Evolutionary conservation across 2,797 vertebrate species (phyloP).

Genomic region (Myotis vivesi): DNA sequence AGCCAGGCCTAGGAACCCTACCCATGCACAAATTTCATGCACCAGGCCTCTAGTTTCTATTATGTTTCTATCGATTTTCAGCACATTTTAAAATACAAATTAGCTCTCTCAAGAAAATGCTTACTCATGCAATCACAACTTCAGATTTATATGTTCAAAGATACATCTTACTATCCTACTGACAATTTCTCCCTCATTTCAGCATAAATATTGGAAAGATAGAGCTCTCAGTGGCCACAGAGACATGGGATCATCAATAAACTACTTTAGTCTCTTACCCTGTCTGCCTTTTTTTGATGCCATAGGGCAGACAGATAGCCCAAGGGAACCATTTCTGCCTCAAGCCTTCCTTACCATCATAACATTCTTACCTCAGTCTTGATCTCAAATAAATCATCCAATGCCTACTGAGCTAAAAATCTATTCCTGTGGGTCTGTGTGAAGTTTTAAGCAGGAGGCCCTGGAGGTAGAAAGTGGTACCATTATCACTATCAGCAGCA

Average conservation of each 20-base stretch:
- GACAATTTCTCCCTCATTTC: background rate
- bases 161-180: background rate
- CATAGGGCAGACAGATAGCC: background rate
- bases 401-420: background rate
- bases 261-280: background rate
- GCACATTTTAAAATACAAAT: slow-evolving; percentile 37
- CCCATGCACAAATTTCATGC: too few relatives aligned
- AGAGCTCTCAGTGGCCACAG: background rate
- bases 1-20: too few relatives aligned
- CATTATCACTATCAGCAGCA: background rate
- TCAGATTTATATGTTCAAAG: slow-evolving; percentile 36
- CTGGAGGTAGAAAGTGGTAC: background rate
- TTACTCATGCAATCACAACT: background rate
- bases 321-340: background rate
- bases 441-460: background rate
- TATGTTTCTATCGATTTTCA: slow-evolving; percentile 44
- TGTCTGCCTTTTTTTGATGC: background rate
- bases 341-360: background rate
- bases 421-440: background rate
- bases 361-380: background rate
- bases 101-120: slow-evolving; percentile 34
- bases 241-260: background rate
- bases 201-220: background rate
- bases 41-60: background rate
- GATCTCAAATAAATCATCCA: background rate